Evolutionary conservation across 2,113 vertebrate species (phyloP), one percentile per base, ranked within the genome.

Genomic region (Cettia cetti): DNA sequence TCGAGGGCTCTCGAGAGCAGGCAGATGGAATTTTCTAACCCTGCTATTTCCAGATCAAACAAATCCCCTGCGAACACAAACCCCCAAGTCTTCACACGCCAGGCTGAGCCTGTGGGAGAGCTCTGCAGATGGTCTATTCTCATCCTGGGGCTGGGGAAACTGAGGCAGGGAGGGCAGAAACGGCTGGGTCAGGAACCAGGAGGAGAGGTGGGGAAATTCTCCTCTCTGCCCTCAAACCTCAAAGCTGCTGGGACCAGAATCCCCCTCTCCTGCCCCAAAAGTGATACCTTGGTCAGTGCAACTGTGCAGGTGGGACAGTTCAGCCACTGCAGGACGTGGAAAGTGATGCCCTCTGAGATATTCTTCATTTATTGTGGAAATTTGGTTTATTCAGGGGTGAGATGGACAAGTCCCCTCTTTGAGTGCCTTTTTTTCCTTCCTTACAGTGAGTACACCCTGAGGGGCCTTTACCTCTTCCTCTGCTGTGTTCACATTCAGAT

Each of bases 41-140:
- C 76, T 96, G 95, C 94, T 97, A 93, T 97, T 96, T 97, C 76
- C 81, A 96, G 93, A 97, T 96, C 94, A 94, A 97, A 97, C 92
- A 92, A 93, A 83, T 78, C 85, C 88, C 57, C 92, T 96, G 95
- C 1, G 95, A 96, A 96, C 85, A 13, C 92, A 84, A 92, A 17
- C 23, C 89, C 86, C 53, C 37, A 5, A 78, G 64, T 9, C 93
- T 95, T 96, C 95, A 92, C 93, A 96, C 72, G 69, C 92, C 26
- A 5, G 88, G 57, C 22, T 0, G 2, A 26, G 84, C 16, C 84
- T 6, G 59, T 30, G 37, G 86, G 84, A 95, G 87, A 6, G 5
- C 84, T 61, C 92, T 79, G 82, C 88, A 89, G 52, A 45, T 84
- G 82, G 47, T 80, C 37, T 69, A 0, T 56, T 90, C 66, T 31